Evolutionary conservation across 2,113 vertebrate species (phyloP).

Genomic region (Dicentrarchus labrax): DNA sequence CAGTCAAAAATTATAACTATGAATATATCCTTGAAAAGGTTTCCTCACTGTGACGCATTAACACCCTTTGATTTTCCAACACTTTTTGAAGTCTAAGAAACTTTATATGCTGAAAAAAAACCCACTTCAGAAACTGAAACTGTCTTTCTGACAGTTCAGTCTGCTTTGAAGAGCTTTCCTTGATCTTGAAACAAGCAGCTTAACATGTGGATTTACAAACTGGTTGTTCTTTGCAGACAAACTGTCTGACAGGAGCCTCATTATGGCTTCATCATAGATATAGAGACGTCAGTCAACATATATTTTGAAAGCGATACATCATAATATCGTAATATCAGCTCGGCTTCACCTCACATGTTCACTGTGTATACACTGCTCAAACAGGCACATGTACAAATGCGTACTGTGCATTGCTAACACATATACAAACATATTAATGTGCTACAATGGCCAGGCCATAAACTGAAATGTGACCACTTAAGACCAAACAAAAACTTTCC

Average conservation of each 20-base stretch:
- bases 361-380: too few relatives aligned
- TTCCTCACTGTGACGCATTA: not conserved
- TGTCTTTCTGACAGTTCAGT: conserved; percentile 9
- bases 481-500: conserved; percentile 74
- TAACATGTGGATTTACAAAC: not conserved
- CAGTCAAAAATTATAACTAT: not conserved
- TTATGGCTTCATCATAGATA: not conserved
- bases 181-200: conserved; percentile 23
- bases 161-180: conserved; percentile 27
- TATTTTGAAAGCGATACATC: not conserved
- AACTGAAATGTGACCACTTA: conserved; percentile 53
- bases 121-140: conserved; percentile 1
- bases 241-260: not conserved
- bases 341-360: not conserved
- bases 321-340: not conserved
- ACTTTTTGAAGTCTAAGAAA: not conserved
- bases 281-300: conserved; percentile 5
- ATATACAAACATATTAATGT: not conserved
- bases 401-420: not conserved
- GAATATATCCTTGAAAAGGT: not conserved
- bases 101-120: too few relatives aligned
- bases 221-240: not conserved
- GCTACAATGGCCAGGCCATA: not conserved
- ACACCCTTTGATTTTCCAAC: not conserved
- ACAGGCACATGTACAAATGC: not conserved